Base-by-base conservation (phyloP, 2,888 invertebrate genomes). In the Eupithecia tripunctaria region DNA sequence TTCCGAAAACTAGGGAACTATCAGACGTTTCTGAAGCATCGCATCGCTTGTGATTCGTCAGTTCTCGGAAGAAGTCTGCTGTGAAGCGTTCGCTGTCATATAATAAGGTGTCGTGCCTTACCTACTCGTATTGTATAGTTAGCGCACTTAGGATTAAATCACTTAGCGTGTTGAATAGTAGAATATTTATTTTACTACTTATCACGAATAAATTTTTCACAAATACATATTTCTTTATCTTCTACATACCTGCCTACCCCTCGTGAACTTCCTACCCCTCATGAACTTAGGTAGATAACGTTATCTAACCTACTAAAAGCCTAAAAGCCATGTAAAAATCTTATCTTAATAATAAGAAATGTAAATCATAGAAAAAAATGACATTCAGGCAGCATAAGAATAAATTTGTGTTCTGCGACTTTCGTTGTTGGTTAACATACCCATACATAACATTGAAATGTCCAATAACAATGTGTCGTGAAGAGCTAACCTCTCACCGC, bases 141-240 rank as follows among this genome's bases (percentile, higher is more conserved):
- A 77, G 74, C 74, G 83, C 85, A 87, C 85, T 73, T 85, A 84
- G 81, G 79, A 80, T 82, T 76, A 38, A 83, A 76, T 83, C 88
- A 88, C 89, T 83, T 90, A 89, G 91, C 80, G 88, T 87, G 88
- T 89, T 88, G 76, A 84, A 72, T 81, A 84, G 85, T 89, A 92
- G 88, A 90, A 85, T 86, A 89, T 87, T 92, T 92, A 92, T 92
- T 92, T 93, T 92, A 92, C 81, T 92, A 93, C 87, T 88, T 85
- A 90, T 91, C 93, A 93, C 90, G 85, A 93, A 92, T 93, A 93
- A 89, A 91, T 89, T 93, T 92, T 80, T n/a, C 88, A 91, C 88
- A 88, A 90, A 88, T 86, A 85, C n/a, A 72, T 66, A 7, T 63
- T 68, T 66, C 84, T 87, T 82, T 29, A 14, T 67, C 36, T 36